Evolutionary conservation across 2,888 invertebrate species (phyloP), one percentile per base, ranked within the genome.

Genomic region (Deilephila elpenor): DNA sequence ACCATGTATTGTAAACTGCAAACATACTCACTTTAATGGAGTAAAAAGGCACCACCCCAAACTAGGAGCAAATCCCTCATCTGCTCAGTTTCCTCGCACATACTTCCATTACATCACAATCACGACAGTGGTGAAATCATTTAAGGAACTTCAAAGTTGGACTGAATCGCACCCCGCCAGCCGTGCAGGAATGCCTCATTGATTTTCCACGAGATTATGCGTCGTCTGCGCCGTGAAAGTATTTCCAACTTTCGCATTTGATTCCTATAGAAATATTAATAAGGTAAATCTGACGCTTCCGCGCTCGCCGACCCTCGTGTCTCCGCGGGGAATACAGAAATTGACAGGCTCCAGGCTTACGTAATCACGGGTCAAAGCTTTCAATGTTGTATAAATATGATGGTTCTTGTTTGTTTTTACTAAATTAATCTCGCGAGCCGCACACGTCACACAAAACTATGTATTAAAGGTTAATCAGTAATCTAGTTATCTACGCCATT

Each of bases 111-210:
- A 67, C 67, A 67, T 19, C 19, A n/a, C 56, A 73, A 73, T 73
- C 73, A 70, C 70, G 73, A 70, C 64, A 70, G 70, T 61, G 61
- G 59, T 87, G 83, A 86, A 85, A 84, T 89, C 85, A 87, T 87
- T 87, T 86, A 82, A 82, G 81, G 82, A 78, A 87, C 83, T 84
- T 84, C 83, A 84, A 88, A 90, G 86, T 87, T 86, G 83, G 77
- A 78, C 81, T 82, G 82, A 83, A 86, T 83, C 84, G 82, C 78
- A 83, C 85, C 86, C 85, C 84, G 86, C 76, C 78, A 75, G 83
- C 77, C 90, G 89, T 91, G 91, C 84, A 84, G 88, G 91, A 90
- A 91, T 91, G 85, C 83, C 84, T 84, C 88, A 89, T 90, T 90
- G 91, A 90, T 91, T 90, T 87, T 83, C 85, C 80, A 80, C 81